Evolutionary conservation across 2,113 vertebrate species (phyloP).

Genomic region (Pseudolaguvia tuberculata): DNA sequence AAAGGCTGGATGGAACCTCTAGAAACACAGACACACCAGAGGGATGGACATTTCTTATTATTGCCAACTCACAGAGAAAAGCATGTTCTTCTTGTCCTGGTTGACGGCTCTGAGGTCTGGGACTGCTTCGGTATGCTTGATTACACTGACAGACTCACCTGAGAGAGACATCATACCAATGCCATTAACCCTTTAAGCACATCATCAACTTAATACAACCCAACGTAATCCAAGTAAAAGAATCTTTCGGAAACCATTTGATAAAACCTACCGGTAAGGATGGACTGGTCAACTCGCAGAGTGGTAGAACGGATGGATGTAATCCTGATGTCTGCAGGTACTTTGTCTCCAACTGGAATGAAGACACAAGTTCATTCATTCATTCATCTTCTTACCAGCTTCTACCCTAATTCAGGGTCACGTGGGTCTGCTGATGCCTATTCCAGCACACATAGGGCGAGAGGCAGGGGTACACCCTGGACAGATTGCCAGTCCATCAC

Average conservation of each 20-base stretch:
- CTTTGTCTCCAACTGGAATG: constrained; percentile 85
- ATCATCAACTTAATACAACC: too few relatives aligned
- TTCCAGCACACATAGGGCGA: too few relatives aligned
- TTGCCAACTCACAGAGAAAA: constrained; percentile 84
- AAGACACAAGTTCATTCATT: constrained; percentile 28
- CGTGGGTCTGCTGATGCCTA: too few relatives aligned
- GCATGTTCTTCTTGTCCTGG: constrained; percentile 99
- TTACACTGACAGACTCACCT: constrained; percentile 96
- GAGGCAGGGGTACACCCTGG: too few relatives aligned
- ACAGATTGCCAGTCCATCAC: too few relatives aligned
- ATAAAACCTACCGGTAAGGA: constrained; percentile 73
- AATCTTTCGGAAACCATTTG: not conserved
- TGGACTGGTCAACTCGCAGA: constrained; percentile 88
- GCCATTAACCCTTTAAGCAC: not conserved
- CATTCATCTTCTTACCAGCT: too few relatives aligned
- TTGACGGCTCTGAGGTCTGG: constrained; percentile 90
- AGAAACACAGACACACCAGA: not conserved
- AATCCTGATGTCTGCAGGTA: constrained; percentile 85
- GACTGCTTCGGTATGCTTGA: constrained; percentile 87
- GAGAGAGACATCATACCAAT: constrained; percentile 12
- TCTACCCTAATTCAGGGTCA: too few relatives aligned
- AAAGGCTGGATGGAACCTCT: not conserved
- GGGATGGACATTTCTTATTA: not conserved
- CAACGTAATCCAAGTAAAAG: not conserved
- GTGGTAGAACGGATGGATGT: constrained; percentile 84